Percentiles rank a stretch among this genome's conserved stretches.
Evolutionary conservation across 2,797 vertebrate species (phyloP).

Genomic region (Anas capensis): DNA sequence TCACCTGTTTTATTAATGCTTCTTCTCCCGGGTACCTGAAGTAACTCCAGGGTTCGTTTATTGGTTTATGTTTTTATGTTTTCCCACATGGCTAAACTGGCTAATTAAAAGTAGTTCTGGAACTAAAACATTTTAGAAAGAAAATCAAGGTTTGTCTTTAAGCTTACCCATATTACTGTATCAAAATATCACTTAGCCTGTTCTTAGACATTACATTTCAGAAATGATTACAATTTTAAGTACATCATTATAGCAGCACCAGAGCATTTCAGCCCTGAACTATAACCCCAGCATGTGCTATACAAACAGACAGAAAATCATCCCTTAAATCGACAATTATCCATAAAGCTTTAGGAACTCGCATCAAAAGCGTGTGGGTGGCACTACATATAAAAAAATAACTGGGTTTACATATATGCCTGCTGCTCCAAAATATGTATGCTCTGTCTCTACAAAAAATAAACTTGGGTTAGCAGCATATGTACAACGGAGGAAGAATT

Average conservation of each 20-base stretch:
- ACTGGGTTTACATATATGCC: background rate
- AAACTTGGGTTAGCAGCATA: background rate
- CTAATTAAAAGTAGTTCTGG: background rate
- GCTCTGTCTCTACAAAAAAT: background rate
- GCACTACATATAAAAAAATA: background rate
- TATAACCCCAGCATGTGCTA: background rate
- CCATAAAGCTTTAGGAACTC: background rate
- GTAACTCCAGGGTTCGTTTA: background rate
- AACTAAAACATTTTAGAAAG: background rate
- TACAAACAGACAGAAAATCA: background rate
- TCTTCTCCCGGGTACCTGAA: background rate
- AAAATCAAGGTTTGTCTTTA: background rate
- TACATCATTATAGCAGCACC: background rate
- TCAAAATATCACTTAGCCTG: background rate
- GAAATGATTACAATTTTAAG: background rate
- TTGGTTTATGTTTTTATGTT: background rate
- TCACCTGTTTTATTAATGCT: background rate
- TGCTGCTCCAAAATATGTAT: background rate
- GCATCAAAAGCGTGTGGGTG: background rate
- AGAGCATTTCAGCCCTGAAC: background rate
- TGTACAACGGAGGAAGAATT: background rate
- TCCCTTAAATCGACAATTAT: background rate
- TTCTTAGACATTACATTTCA: background rate
- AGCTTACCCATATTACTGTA: background rate
- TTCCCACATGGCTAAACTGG: background rate